Evolutionary conservation across 2,888 invertebrate species (phyloP).

Genomic region (Cephalotes varians): DNA sequence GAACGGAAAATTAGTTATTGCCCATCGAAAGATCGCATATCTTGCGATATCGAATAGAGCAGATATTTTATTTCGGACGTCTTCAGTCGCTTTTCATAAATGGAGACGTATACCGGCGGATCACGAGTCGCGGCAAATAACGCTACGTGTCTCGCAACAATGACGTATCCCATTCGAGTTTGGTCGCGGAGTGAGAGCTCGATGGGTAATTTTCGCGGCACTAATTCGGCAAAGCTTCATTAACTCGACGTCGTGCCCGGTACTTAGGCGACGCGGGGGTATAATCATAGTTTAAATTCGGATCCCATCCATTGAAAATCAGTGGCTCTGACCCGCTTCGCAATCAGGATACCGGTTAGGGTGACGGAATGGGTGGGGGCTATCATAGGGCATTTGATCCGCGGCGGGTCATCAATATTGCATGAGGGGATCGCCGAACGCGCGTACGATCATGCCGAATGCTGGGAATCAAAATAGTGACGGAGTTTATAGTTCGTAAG

Average conservation of each 20-base stretch:
- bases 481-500: slow-evolving; percentile 75
- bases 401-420: slow-evolving; percentile 85
- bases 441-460: slow-evolving; percentile 82
- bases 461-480: slow-evolving; percentile 82
- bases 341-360: slow-evolving; percentile 82
- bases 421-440: slow-evolving; percentile 82
- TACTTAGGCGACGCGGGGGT: slow-evolving; percentile 83
- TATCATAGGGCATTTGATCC: slow-evolving; percentile 85
- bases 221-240: slow-evolving; percentile 86
- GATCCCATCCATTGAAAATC: slow-evolving; percentile 85
- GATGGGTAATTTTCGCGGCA: slow-evolving; percentile 68
- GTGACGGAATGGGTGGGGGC: slow-evolving; percentile 65
- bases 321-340: slow-evolving; percentile 84
- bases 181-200: slow-evolving; percentile 5
- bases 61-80: neutral
- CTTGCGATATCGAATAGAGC: too few species aligned
- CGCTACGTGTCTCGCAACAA: slow-evolving; percentile 39
- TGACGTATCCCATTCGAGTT: slow-evolving; percentile 39
- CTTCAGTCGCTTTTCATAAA: neutral
- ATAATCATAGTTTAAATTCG: slow-evolving; percentile 86
- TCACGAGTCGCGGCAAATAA: slow-evolving; percentile 21
- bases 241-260: slow-evolving; percentile 83
- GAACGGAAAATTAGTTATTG: neutral
- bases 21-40: neutral
- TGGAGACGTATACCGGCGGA: slow-evolving; percentile 4